Conservation (phyloP, 2,113 vertebrate species). For the Larimichthys polyactis region DNA sequence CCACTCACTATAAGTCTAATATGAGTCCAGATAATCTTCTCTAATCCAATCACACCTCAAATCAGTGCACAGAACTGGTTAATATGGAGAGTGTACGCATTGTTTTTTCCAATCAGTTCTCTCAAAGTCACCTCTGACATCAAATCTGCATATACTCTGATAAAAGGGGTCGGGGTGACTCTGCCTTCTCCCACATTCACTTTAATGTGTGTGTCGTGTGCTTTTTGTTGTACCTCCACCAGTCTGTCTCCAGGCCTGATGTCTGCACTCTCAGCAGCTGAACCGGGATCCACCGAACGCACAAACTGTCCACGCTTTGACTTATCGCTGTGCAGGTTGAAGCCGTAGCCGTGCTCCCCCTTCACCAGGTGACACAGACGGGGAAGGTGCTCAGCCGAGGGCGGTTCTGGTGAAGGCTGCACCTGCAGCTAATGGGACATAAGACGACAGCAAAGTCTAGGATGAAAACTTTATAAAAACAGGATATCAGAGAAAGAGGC, state of each 20-base stretch:
- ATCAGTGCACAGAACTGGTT: slow-evolving; percentile 14
- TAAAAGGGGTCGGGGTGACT: not conserved
- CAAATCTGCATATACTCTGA: not conserved
- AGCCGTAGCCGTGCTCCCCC: slow-evolving; percentile 90
- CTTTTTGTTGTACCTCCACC: slow-evolving; percentile 87
- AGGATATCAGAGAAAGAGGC: not conserved
- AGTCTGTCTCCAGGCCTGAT: slow-evolving; percentile 90
- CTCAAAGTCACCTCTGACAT: not conserved
- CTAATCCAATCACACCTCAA: slow-evolving; percentile 47
- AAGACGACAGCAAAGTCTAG: not conserved
- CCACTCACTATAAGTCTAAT: slow-evolving; percentile 7
- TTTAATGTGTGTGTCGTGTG: not conserved
- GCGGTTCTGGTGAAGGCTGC: slow-evolving; percentile 80
- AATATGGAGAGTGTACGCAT: not conserved
- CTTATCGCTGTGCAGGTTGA: slow-evolving; percentile 95
- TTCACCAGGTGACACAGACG: slow-evolving; percentile 91
- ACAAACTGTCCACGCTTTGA: slow-evolving; percentile 91
- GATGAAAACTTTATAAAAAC: not conserved
- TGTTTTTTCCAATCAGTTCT: not conserved
- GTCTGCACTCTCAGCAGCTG: slow-evolving; percentile 86
- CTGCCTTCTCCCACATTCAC: not conserved
- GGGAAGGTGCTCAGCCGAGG: slow-evolving; percentile 83
- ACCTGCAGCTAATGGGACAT: slow-evolving; percentile 42
- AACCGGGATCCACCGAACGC: slow-evolving; percentile 90
- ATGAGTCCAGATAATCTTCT: slow-evolving; percentile 36